These are phyloP conservation scores for Platycheirus albimanus DNA, from an alignment of 2,888 invertebrate species.

Conservation along the genomic window DNA sequence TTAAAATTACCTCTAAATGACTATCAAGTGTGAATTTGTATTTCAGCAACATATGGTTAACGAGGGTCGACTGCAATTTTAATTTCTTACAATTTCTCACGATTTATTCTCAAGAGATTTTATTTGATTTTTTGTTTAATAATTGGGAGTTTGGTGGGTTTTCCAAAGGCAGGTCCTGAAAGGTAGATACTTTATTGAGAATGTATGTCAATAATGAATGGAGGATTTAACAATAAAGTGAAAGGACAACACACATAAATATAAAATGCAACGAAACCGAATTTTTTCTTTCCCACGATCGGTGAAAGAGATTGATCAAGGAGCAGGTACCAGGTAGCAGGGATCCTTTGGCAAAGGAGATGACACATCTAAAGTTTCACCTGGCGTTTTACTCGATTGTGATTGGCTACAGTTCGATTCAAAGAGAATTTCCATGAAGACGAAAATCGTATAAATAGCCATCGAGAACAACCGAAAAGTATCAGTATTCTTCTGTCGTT, in stretches of 20 bases:
- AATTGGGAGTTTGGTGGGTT: slow-evolving; percentile 55
- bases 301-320: slow-evolving; percentile 5
- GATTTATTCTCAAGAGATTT: slow-evolving; percentile 13
- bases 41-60: slow-evolving; percentile 80
- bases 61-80: slow-evolving; percentile 77
- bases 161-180: slow-evolving; percentile 57
- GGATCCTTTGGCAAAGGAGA: too few species aligned
- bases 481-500: slow-evolving; percentile 76
- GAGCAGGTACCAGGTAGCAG: slow-evolving; percentile 49
- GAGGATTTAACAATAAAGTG: slow-evolving; percentile 45
- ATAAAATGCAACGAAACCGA: slow-evolving; percentile 40
- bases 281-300: slow-evolving; percentile 66
- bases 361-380: slow-evolving; percentile 74
- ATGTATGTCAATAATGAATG: slow-evolving; percentile 64
- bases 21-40: slow-evolving; percentile 60
- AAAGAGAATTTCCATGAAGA: background rate
- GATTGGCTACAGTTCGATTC: slow-evolving; percentile 76
- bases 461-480: slow-evolving; percentile 33
- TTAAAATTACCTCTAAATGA: slow-evolving; percentile 48
- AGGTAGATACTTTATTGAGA: slow-evolving; percentile 21
- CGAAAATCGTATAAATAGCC: slow-evolving; percentile 77
- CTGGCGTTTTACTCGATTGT: slow-evolving; percentile 75
- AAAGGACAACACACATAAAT: slow-evolving; percentile 47
- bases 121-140: slow-evolving; percentile 20
- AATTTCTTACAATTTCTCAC: slow-evolving; percentile 35